Base-by-base conservation (phyloP, 2,797 vertebrate genomes). In the Poeciliopsis turneri region DNA sequence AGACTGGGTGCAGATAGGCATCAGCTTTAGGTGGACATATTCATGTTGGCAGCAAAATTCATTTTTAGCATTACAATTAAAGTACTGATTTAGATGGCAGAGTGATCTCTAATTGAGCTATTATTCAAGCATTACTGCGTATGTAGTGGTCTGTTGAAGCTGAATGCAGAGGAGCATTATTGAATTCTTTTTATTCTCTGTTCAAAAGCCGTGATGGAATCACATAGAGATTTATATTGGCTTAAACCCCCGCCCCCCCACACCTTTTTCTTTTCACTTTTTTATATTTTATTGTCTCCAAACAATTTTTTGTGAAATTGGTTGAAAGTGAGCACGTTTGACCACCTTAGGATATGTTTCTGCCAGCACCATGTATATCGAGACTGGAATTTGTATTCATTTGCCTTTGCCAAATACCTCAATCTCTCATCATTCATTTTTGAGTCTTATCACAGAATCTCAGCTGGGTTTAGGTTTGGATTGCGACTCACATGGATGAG, bases 21-120 rank as follows among this genome's bases (percentile, higher is more conserved):
- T 55, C 20, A 73, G 41, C 74, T 76, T 45, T 73, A 57, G n/a
- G 25, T 28, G 39, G 57, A 80, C 13, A 18, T 43, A 39, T 78
- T 72, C 25, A 49, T 53, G 15, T 57, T 33, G 10, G 61, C 57
- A 53, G 78, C 45, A 77, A 75, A 74, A 71, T 73, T 30, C 36
- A 33, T 33, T 72, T 41, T 16, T 57, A 61, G 30, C 13, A 46
- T 75, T 9, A 66, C 20, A 68, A 78, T 10, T 30, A 53, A 74
- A 51, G 74, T 13, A 66, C 45, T 51, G 1, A 49, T 68, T 46
- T 57, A 39, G 33, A 53, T 8, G 36, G 13, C 45, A 74, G 72
- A 76, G 25, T 46, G 23, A 13, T 36, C 33, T 66, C 30, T 25
- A 71, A 41, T 46, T 77, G 46, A 53, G 59, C 25, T 45, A 18